Evolutionary conservation across 2,888 invertebrate species (phyloP).

Genomic region (Panopea generosa): DNA sequence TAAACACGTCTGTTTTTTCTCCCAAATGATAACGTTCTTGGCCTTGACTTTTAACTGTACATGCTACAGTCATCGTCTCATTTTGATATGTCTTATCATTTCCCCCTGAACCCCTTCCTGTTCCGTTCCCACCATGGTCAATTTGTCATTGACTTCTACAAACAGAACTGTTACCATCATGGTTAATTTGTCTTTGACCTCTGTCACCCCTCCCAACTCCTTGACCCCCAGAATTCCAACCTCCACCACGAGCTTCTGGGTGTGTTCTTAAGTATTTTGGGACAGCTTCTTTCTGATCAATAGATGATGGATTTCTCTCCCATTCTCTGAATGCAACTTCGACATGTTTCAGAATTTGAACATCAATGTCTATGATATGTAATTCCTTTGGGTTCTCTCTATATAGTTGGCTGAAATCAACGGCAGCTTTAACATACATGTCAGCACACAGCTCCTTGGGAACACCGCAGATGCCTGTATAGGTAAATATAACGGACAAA

Average conservation of each 20-base stretch:
- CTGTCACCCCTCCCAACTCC: too few relatives aligned
- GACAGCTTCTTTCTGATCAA: slow-evolving; percentile 19
- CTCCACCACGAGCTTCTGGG: neutral
- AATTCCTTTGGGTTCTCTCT: slow-evolving; percentile 28
- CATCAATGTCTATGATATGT: slow-evolving; percentile 61
- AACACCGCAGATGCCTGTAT: slow-evolving; percentile 63
- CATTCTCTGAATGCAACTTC: slow-evolving; percentile 38
- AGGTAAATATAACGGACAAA: too few relatives aligned
- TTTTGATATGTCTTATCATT: too few relatives aligned
- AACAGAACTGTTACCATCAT: too few relatives aligned
- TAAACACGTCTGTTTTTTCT: too few relatives aligned
- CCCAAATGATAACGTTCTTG: slow-evolving; percentile 35
- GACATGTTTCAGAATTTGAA: slow-evolving; percentile 42
- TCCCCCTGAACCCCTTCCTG: too few relatives aligned
- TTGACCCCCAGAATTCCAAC: too few relatives aligned
- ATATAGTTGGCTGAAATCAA: slow-evolving; percentile 28
- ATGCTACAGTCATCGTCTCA: neutral
- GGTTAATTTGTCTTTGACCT: slow-evolving; percentile 7
- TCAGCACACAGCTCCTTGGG: slow-evolving; percentile 63
- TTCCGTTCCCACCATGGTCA: too few relatives aligned
- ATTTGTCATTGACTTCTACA: too few relatives aligned
- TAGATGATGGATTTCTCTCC: slow-evolving; percentile 25
- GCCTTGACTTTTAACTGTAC: slow-evolving; percentile 11
- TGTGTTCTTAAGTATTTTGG: slow-evolving; percentile 13
- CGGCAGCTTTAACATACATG: slow-evolving; percentile 53